These are phyloP conservation scores for Tenodera sinensis DNA, from an alignment of 2,888 invertebrate genomes.

Conservation along the genomic window DNA sequence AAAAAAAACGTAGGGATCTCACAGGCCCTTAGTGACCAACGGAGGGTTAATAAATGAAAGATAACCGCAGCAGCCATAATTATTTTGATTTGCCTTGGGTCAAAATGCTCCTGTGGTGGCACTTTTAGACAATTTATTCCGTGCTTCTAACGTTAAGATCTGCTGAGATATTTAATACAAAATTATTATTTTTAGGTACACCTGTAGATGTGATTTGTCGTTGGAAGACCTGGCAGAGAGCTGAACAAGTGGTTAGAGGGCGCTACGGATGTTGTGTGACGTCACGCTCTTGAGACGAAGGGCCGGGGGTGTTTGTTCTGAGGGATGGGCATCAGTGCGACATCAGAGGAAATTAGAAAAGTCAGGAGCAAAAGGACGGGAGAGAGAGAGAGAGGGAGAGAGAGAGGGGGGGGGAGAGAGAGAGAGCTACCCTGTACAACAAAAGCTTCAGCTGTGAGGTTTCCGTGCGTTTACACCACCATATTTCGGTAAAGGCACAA, in stretches of 20 bases:
- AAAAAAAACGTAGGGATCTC: no score
- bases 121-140: no score
- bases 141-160: no score
- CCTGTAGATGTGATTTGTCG: background rate
- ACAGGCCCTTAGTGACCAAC: no score
- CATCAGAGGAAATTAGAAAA: conserved; percentile 16
- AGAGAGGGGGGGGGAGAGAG: no score
- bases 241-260: background rate
- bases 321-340: background rate
- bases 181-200: background rate
- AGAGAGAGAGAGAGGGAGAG: no score
- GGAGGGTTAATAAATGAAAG: no score
- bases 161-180: background rate
- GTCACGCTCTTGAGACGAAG: background rate
- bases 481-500: background rate
- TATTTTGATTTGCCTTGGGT: no score
- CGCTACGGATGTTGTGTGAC: conserved; percentile 1
- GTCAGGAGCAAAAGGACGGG: background rate
- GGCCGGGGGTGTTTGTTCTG: background rate
- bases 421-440: background rate
- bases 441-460: background rate
- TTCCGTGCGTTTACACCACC: background rate
- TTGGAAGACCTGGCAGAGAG: background rate
- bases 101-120: no score
- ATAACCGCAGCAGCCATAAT: no score